These are phyloP conservation scores for Dryococelus australis DNA, from an alignment of 2,888 invertebrate species.

Conservation along the genomic window DNA sequence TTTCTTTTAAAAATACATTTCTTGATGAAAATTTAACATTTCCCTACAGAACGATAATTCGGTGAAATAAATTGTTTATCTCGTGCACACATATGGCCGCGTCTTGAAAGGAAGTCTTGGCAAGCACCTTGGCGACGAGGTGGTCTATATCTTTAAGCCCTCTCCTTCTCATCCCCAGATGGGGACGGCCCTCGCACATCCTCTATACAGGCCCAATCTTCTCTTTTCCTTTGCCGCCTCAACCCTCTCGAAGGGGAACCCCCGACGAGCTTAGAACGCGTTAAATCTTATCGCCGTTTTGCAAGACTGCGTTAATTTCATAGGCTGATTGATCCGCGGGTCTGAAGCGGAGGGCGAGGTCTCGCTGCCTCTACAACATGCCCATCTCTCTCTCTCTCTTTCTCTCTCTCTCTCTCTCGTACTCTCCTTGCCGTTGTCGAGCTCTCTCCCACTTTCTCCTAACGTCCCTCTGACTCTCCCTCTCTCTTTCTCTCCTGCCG, in stretches of 20 bases:
- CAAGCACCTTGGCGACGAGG: neutral
- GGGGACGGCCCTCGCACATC: neutral
- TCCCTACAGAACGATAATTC: too few relatives aligned
- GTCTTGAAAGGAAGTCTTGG: neutral
- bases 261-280: conserved; percentile 30
- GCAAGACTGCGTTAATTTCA: conserved; percentile 46
- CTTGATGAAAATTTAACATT: too few relatives aligned
- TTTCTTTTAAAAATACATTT: too few relatives aligned
- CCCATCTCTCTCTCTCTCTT: neutral
- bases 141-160: neutral
- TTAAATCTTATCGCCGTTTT: conserved; percentile 44
- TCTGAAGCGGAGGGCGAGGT: neutral
- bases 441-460: conserved; percentile 28
- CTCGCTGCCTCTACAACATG: neutral
- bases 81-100: neutral
- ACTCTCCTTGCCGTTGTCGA: conserved; percentile 5
- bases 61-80: too few relatives aligned
- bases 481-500: conserved; percentile 18
- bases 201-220: neutral
- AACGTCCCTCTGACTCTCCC: neutral
- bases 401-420: neutral
- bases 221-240: neutral
- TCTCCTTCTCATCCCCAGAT: neutral
- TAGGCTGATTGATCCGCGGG: conserved; percentile 41
- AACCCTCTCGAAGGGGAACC: neutral